Conservation (phyloP, 2,888 invertebrate genomes). For the Leucophora obtusa region DNA sequence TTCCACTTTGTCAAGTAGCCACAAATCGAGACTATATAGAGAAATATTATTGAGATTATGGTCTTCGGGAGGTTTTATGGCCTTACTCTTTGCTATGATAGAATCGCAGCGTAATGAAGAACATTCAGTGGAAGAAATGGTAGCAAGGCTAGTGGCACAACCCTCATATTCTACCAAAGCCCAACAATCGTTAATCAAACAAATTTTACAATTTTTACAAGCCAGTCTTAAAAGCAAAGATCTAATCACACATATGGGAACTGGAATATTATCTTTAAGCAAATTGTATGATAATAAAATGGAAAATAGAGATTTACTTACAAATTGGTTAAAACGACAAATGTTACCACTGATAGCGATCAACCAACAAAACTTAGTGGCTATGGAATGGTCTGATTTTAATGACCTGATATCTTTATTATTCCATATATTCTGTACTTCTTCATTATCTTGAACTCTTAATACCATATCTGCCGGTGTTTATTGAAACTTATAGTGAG, state of each 20-base stretch:
- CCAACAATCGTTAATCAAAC: too few species aligned
- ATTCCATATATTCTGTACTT: conserved; percentile 74
- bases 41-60: conserved; percentile 50
- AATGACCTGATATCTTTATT: conserved; percentile 67
- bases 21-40: conserved; percentile 69
- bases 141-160: too few species aligned
- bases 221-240: too few species aligned
- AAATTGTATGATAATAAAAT: conserved; percentile 70
- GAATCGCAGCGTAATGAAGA: too few species aligned
- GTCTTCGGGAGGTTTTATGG: too few species aligned
- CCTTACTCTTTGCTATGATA: too few species aligned
- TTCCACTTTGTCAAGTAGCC: conserved; percentile 66
- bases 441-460: conserved; percentile 72
- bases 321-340: conserved; percentile 56
- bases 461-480: conserved; percentile 70
- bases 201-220: conserved; percentile 69
- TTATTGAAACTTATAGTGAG: conserved; percentile 70
- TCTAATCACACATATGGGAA: conserved; percentile 65
- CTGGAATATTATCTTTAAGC: conserved; percentile 72
- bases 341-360: conserved; percentile 70
- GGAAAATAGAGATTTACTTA: conserved; percentile 66
- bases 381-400: conserved; percentile 74
- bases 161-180: too few species aligned
- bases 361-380: conserved; percentile 70
- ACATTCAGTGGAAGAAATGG: too few species aligned